Base-by-base conservation (phyloP, 92 coral and sea anemone genomes). In the Porites rus region DNA sequence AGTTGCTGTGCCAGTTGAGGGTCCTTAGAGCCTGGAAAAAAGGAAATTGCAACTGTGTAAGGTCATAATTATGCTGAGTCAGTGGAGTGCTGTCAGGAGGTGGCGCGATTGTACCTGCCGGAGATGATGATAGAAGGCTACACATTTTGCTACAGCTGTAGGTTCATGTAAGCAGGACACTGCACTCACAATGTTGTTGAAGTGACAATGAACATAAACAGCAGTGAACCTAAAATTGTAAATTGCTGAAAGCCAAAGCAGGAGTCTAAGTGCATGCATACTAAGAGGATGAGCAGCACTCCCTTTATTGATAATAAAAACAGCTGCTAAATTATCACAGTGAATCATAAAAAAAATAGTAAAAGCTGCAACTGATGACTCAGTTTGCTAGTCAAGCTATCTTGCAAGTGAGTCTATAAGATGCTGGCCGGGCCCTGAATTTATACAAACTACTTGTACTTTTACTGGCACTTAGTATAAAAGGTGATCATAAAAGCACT, bases 301-400 rank as follows among this genome's bases (percentile, higher is more conserved):
- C 10, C 77, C 77, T 72, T 72, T 72, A 20, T 72, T 72, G 50
- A 72, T 72, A 2, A 72, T 13, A 6, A 31, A 25, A 1, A 72
- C 77, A 2, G 77, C 77, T 1, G 77, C 77, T 20, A 38, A 31
- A 53, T 72, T 72, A 17, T 72, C 77, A n/a, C 77, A 72, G 16
- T 72, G 54, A 2, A 22, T 72, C 0, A 72, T 72, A 28, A 28
- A 28, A 28, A 28, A 28, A 28, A 28, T 28, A 28, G 31, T 28
- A 28, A 2, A 28, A 28, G 31, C 31, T 28, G 31, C 31, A 28
- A 28, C 31, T 28, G 2, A 28, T 28, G 31, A 28, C 31, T 28
- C 31, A 28, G 31, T 28, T 28, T 2, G 31, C 4, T 28, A 28
- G 31, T 4, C 0, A 3, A 3, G 31, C 31, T 28, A 28, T 28